Evolutionary conservation across 2,888 invertebrate species (phyloP), one percentile per base, ranked within the genome.

Genomic region (Nomada lathburiana): DNA sequence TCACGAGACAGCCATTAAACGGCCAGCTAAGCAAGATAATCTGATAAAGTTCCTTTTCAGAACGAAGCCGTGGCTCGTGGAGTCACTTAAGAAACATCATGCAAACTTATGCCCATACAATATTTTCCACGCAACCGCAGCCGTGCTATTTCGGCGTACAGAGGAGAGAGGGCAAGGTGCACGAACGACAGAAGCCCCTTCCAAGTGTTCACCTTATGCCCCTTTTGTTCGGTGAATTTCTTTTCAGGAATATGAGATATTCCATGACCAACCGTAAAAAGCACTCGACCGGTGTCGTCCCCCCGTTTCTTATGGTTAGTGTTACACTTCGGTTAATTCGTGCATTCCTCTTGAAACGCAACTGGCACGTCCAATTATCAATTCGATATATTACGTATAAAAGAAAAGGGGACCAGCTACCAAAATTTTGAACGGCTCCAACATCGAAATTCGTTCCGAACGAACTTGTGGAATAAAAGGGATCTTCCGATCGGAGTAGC

Each of bases 161-260:
- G 69, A 16, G 47, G n/a, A 71, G 75, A 78, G 69, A 16, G 47
- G 20, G 85, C 85, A 88, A 89, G 86, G 88, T 89, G 89, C 86
- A 86, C 89, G 87, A 84, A 89, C 85, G 73, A 76, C 76, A 70
- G 52, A 64, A 57, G 63, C 57, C 29, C 72, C 79, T 68, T 59
- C 52, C 59, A 78, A 3, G 13, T 77, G 60, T 82, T 74, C 73
- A 50, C 75, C 59, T 52, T 73, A 52, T 68, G 81, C 83, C 87
- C 83, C 86, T 84, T 84, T 89, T 89, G 88, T 89, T 83, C 85
- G 87, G 84, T 85, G 85, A 88, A 89, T 89, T 91, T 91, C 92
- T 92, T 92, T 92, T 92, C 91, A 92, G 76, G 87, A 91, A 92
- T 91, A 91, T 90, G 92, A 90, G 91, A 92, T 91, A 75, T 75